Conservation (phyloP, 2,888 invertebrate species). For the Acronicta aceris region DNA sequence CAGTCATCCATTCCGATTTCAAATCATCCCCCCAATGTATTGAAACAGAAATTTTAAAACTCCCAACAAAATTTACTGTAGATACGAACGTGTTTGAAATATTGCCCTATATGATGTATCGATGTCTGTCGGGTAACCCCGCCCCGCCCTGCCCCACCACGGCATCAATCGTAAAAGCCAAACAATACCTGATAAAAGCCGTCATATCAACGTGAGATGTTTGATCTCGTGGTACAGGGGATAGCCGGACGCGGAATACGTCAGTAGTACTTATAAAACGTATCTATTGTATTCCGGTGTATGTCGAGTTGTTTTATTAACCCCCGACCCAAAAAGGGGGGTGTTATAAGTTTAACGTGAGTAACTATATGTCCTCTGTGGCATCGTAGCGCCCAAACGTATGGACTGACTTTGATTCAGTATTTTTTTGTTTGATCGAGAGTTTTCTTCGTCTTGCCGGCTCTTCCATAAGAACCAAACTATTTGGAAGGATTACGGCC, state of each 20-base stretch:
- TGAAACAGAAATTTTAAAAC: conserved; percentile 7
- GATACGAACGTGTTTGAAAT: conserved; percentile 26
- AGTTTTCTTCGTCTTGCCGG: no score
- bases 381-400: no score
- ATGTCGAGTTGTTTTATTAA: no score
- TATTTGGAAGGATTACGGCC: no score
- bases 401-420: no score
- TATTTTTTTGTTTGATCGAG: no score
- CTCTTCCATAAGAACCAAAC: no score
- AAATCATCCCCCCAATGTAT: not conserved
- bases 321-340: no score
- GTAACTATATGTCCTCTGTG: no score
- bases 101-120: conserved; percentile 35
- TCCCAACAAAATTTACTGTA: not conserved
- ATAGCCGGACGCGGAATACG: conserved; percentile 33
- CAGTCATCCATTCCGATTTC: not conserved
- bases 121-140: conserved; percentile 42
- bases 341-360: no score
- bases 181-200: conserved; percentile 84
- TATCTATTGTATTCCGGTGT: no score
- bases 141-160: conserved; percentile 51
- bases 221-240: conserved; percentile 56
- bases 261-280: no score
- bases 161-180: conserved; percentile 78
- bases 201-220: conserved; percentile 79